A percentile compares a stretch with the other conserved stretches of the same genome.
phyloP scores from a whole-genome alignment of 2,888 invertebrate species.

The Onthophagus sagittarius region DNA sequence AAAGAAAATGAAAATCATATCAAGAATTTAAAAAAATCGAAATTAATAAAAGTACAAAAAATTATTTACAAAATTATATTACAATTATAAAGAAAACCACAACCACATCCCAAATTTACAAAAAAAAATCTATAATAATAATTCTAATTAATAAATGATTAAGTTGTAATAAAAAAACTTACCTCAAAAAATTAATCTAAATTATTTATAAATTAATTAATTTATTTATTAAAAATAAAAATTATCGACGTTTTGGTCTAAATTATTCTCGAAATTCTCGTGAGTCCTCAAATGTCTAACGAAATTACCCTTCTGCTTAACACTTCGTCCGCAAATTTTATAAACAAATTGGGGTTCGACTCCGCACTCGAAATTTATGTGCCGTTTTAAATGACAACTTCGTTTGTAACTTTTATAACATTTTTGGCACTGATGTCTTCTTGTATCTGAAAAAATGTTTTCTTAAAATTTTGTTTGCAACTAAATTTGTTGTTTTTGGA shows the following conservation, averaged over 20 bases:
- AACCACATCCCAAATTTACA: background rate
- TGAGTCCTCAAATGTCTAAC: background rate
- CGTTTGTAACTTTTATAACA: background rate
- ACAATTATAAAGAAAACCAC: background rate
- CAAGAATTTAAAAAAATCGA: too few relatives aligned
- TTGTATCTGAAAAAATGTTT: background rate
- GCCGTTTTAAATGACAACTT: background rate
- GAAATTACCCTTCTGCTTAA: background rate
- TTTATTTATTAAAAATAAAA: too few relatives aligned
- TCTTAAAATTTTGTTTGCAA: too few relatives aligned
- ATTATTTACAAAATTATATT: background rate
- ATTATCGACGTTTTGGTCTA: background rate
- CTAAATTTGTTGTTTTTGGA: too few relatives aligned
- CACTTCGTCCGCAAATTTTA: background rate
- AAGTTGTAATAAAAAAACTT: background rate
- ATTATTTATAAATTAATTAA: too few relatives aligned
- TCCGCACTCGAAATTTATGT: background rate
- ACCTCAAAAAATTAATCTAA: background rate
- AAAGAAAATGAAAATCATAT: too few relatives aligned
- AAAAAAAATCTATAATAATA: background rate
- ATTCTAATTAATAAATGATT: too few relatives aligned
- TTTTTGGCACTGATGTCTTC: background rate
- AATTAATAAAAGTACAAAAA: background rate
- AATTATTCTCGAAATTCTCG: background rate
- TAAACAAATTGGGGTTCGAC: background rate